A percentile compares a stretch with the other conserved stretches of the same genome.
Conservation (phyloP, 2,113 vertebrate species). For the Gymnobelideus leadbeateri region DNA sequence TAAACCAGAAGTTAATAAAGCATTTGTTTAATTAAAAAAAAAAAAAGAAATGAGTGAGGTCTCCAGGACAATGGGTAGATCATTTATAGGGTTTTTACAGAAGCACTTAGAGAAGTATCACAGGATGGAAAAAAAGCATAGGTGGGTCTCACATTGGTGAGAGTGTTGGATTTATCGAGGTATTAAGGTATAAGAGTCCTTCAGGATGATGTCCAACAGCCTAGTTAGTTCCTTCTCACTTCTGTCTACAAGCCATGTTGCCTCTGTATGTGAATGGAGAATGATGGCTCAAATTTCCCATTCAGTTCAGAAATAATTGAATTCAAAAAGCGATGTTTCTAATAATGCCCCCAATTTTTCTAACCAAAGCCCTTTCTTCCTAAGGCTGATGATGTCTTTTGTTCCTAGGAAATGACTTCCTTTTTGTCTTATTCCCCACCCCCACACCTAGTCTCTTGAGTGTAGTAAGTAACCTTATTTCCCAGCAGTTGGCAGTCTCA, state of each 20-base stretch:
- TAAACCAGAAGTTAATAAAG: too few relatives aligned
- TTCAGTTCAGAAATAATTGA: conserved; percentile 26
- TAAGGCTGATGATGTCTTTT: not conserved
- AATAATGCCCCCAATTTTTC: conserved; percentile 20
- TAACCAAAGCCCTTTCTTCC: not conserved
- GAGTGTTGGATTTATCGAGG: not conserved
- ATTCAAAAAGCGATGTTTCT: conserved; percentile 21
- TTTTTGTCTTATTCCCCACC: not conserved
- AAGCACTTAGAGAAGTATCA: not conserved
- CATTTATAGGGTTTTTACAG: not conserved
- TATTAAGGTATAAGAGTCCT: not conserved
- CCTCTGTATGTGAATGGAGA: not conserved
- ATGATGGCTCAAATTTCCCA: conserved; percentile 26
- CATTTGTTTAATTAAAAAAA: too few relatives aligned
- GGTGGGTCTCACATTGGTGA: not conserved
- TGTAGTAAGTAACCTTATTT: not conserved
- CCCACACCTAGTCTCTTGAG: not conserved
- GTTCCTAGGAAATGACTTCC: conserved; percentile 13
- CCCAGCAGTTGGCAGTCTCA: conserved; percentile 28
- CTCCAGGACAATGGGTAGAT: not conserved
- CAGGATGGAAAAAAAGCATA: not conserved
- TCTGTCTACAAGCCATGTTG: not conserved
- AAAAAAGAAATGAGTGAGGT: not conserved
- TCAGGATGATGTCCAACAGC: not conserved
- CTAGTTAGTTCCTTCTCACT: not conserved